Evolutionary conservation across 2,797 vertebrate species (phyloP).

Genomic region (Pangasius sanitwongsei): DNA sequence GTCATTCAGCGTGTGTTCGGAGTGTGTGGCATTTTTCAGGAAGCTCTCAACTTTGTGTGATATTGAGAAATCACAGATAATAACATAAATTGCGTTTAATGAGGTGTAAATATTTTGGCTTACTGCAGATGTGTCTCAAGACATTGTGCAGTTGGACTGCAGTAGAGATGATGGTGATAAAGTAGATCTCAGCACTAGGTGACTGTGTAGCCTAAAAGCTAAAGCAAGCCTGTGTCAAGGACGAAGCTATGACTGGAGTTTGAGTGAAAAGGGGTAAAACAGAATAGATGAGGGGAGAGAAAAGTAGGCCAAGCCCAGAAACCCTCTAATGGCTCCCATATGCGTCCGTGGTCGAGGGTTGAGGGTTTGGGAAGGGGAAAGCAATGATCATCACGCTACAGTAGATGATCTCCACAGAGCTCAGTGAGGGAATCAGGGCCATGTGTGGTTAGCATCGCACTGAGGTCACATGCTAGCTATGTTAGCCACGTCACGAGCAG

Average conservation of each 20-base stretch:
- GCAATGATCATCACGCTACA: conserved; percentile 59
- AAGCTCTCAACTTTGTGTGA: not conserved
- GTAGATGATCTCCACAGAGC: conserved; percentile 63
- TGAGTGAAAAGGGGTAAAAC: conserved; percentile 30
- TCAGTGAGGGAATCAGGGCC: conserved; percentile 7
- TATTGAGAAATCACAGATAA: conserved; percentile 9
- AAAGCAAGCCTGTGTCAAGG: not conserved
- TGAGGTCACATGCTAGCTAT: conserved; percentile 48
- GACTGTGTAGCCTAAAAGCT: not conserved
- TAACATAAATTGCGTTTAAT: not conserved
- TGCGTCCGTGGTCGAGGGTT: conserved; percentile 62
- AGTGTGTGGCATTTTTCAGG: not conserved
- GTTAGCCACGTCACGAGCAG: conserved; percentile 3
- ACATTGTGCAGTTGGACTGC: not conserved
- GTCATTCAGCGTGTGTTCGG: not conserved
- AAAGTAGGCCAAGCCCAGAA: conserved; percentile 61
- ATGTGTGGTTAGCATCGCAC: conserved; percentile 30
- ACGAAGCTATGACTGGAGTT: conserved; percentile 6
- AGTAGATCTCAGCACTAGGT: not conserved
- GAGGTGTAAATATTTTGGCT: conserved; percentile 12
- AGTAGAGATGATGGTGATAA: not conserved
- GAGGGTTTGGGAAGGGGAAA: conserved; percentile 64
- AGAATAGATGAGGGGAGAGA: conserved; percentile 34
- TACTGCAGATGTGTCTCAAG: not conserved
- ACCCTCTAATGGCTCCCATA: conserved; percentile 74